A percentile compares a stretch with the other conserved stretches of the same genome.
Conservation (phyloP, 2,797 vertebrate genomes). For the Nyctibius grandis region DNA sequence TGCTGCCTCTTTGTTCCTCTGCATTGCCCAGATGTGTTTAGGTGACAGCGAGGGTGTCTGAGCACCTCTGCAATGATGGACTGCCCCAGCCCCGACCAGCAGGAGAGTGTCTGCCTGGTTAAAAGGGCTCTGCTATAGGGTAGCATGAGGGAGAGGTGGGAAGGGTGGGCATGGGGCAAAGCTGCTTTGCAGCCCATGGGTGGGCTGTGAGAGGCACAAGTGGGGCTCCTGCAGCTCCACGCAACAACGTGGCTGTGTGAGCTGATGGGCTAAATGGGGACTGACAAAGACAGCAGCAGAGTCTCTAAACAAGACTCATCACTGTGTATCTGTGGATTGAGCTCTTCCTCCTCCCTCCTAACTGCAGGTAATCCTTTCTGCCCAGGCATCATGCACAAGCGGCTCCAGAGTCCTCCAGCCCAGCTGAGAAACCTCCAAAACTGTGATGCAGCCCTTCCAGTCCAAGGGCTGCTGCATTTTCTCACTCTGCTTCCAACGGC, state of each 20-base stretch:
- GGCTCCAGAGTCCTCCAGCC: not conserved
- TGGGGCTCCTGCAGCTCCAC: not conserved
- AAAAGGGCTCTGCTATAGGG: not conserved
- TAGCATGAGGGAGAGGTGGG: fast-evolving
- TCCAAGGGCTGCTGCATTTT: not conserved
- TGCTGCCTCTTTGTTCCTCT: not conserved
- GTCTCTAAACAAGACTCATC: not conserved
- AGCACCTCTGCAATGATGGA: not conserved
- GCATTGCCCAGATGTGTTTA: fast-evolving
- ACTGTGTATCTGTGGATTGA: fast-evolving
- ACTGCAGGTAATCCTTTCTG: not conserved
- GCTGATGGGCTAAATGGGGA: fast-evolving
- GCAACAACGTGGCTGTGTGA: fast-evolving
- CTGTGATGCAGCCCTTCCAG: not conserved
- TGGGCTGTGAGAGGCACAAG: not conserved
- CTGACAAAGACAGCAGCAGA: not conserved
- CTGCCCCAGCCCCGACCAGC: not conserved
- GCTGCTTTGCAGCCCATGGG: fast-evolving
- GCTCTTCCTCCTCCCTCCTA: not conserved
- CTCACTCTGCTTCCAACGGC: not conserved
- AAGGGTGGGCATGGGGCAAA: not conserved
- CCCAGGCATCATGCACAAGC: fast-evolving
- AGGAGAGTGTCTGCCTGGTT: not conserved
- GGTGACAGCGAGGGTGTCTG: not conserved
- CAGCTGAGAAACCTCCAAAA: not conserved